Base-by-base conservation (phyloP, 2,888 invertebrate species). In the Metalampra italica region DNA sequence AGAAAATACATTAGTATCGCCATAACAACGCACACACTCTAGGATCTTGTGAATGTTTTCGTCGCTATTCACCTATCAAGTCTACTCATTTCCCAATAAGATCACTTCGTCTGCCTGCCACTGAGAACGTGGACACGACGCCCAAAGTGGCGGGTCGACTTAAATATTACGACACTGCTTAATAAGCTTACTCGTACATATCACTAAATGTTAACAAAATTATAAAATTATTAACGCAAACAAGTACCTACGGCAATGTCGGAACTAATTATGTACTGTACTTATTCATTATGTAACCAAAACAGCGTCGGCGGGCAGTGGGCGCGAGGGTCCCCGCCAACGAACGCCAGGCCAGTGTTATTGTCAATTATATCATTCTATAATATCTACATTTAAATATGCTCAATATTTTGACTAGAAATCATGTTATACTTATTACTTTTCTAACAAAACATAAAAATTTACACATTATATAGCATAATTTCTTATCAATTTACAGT, bases 401-500 rank as follows among this genome's bases (percentile, higher is more conserved):
- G 87, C 80, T 89, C 84, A 85, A 88, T 87, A 86, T 83, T 87
- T 87, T 90, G 90, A 90, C 90, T 90, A 90, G 90, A 90, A 89
- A 87, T 85, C 88, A 84, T 88, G 83, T 85, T 85, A 81, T 81
- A 83, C 77, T 82, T 78, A 82, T 82, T 84, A 85, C 71, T 79
- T 22, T 76, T 83, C 82, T 84, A 87, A 85, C 78, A 85, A 85
- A 85, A 86, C 83, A 82, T 74, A 75, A 41, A 77, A 78, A 82
- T 87, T 79, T 88, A 88, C 87, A 88, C 68, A 69, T 72, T 81
- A 83, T 85, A 86, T 84, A 84, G 79, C 82, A 83, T 78, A 78
- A 80, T 81, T 82, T 82, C 78, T 78, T 82, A 82, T 81, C 73
- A 66, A 83, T 86, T 83, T 86, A 87, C 80, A 85, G 70, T 78